Evolutionary conservation across 2,797 vertebrate genomes (phyloP).

Genomic region (Monodelphis domestica): DNA sequence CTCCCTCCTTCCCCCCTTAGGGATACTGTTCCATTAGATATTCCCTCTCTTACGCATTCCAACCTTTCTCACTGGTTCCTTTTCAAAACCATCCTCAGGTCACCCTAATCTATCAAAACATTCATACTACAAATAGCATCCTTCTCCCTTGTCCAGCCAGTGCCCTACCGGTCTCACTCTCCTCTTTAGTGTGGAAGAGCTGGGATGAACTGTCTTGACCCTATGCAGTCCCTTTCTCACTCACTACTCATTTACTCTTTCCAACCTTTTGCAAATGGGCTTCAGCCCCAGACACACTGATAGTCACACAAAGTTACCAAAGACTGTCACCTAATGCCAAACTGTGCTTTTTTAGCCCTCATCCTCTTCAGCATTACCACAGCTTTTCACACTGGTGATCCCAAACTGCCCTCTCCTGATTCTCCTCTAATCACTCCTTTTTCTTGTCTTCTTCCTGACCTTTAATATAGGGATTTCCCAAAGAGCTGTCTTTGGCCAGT

Average conservation of each 20-base stretch:
- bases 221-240: neutral
- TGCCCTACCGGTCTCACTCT: neutral
- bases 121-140: neutral
- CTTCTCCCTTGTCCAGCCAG: neutral
- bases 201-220: neutral
- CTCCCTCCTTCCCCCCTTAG: no score
- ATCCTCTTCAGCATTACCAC: neutral
- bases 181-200: neutral
- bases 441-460: neutral
- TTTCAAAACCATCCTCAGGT: neutral
- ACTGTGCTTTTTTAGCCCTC: neutral
- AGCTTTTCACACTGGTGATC: no score
- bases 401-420: neutral
- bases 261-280: neutral
- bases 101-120: neutral
- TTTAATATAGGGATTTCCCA: neutral
- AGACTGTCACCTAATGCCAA: neutral
- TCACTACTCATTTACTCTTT: no score
- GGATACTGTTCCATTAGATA: neutral
- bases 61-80: neutral
- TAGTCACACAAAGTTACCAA: neutral
- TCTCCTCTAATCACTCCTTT: no score
- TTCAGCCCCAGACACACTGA: neutral
- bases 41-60: no score
- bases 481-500: no score